Conservation (phyloP, 2,888 invertebrate species). For the Cylindroiulus punctatus region DNA sequence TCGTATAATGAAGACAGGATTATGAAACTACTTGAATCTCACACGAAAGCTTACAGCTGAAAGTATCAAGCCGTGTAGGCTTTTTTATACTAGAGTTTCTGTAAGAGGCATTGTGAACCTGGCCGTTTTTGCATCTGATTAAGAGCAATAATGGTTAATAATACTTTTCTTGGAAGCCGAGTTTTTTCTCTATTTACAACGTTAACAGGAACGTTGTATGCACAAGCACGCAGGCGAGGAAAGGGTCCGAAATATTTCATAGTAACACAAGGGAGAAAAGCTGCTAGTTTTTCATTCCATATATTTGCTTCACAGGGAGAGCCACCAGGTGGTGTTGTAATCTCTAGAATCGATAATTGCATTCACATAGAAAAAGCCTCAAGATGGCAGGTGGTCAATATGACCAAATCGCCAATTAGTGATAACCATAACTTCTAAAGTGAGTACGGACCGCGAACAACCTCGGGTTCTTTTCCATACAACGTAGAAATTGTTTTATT, state of each 20-base stretch:
- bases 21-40: neutral
- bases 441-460: no score
- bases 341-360: no score
- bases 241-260: neutral
- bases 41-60: conserved; percentile 11
- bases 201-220: neutral
- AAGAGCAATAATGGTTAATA: neutral
- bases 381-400: no score
- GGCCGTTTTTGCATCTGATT: neutral
- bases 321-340: no score
- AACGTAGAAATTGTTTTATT: no score
- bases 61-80: neutral
- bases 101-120: neutral
- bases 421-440: no score
- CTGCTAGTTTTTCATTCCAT: no score
- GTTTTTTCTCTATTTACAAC: neutral
- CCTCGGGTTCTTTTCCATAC: no score
- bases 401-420: no score
- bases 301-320: no score
- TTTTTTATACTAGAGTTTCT: neutral
- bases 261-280: no score
- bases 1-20: conserved; percentile 31
- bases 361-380: no score
- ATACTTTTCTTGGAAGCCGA: neutral
- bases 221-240: neutral